Evolutionary conservation across 1,140 invertebrate genomes (phyloP), one percentile per base, ranked within the genome.

Genomic region (Steinernema feltiae): DNA sequence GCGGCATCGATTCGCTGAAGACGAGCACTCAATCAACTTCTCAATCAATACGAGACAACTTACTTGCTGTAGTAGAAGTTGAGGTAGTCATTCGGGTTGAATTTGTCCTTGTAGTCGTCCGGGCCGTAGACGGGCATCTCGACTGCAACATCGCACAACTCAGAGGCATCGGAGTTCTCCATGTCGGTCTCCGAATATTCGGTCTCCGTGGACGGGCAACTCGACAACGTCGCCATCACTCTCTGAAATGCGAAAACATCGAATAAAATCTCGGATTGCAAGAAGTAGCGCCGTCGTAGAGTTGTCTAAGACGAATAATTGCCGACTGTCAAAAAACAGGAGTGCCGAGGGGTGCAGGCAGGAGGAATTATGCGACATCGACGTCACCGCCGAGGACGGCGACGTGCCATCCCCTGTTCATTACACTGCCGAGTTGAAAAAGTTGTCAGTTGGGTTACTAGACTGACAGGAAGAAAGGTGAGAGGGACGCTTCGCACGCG

Each of bases 71-170:
- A 83, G 73, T 78, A 83, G 46, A 73, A 76, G 24, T 83, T 53
- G n/a, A 83, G 69, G 71, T 83, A 83, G 15, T 78, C 82, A 18
- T 78, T 76, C 0, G 80, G 80, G 70, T 83, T 77, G 76, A 83
- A 83, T 27, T 79, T 70, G n/a, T 41, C 27, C 1, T 76, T 72
- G 35, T 83, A 83, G 75, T 83, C 82, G 48, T 82, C 53, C 3
- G 82, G 82, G 12, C 71, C 31, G 41, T n/a, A 63, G 15, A 63
- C 53, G 53, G 24, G 3, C 7, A 12, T 63, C 53, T 63, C 12
- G 53, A 63, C 24, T 17, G 15, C 12, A 15, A 15, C 12, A 63
- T 63, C 24, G 12, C 24, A 3, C 24, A 63, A 15, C 53, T 63
- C 53, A 7, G 15, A 27, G 24, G 53, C 53, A 7, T 63, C 53